Conservation (phyloP, 92 coral and sea anemone species). For the Umimayanthus chanpuru region DNA sequence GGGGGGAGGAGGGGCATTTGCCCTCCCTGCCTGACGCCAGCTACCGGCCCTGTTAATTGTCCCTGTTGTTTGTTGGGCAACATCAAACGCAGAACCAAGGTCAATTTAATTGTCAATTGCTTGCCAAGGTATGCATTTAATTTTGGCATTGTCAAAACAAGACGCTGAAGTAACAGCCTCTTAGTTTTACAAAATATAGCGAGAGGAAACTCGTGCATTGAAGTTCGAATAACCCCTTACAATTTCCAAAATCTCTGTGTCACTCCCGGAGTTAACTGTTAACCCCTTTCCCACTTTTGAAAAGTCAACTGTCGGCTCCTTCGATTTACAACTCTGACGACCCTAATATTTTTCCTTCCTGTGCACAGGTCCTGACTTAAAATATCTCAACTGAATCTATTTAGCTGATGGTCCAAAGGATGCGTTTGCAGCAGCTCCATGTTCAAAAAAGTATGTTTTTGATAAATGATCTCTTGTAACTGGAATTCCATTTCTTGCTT, state of each 20-base stretch:
- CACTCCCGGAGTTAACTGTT: too few relatives aligned
- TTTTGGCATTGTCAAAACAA: neutral
- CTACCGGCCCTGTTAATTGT: too few relatives aligned
- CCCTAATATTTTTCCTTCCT: neutral
- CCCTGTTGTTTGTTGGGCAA: too few relatives aligned
- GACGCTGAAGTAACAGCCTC: neutral
- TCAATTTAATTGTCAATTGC: neutral
- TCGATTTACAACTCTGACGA: neutral
- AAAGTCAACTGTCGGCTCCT: too few relatives aligned
- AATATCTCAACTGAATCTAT: too few relatives aligned
- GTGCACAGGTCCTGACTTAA: too few relatives aligned
- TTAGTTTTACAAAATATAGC: neutral
- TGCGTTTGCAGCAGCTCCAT: neutral
- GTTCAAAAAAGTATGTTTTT: neutral
- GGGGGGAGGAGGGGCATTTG: too few relatives aligned
- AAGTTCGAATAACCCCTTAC: neutral
- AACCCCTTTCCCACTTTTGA: too few relatives aligned
- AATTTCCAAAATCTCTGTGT: neutral
- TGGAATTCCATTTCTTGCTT: slow-evolving; percentile 14
- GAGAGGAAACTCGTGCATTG: neutral
- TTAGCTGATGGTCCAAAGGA: neutral
- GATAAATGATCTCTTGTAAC: neutral
- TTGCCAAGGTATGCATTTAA: neutral
- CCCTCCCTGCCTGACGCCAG: too few relatives aligned
- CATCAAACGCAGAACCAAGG: neutral